Conservation (phyloP, 2,113 vertebrate genomes). For the Uria lomvia region DNA sequence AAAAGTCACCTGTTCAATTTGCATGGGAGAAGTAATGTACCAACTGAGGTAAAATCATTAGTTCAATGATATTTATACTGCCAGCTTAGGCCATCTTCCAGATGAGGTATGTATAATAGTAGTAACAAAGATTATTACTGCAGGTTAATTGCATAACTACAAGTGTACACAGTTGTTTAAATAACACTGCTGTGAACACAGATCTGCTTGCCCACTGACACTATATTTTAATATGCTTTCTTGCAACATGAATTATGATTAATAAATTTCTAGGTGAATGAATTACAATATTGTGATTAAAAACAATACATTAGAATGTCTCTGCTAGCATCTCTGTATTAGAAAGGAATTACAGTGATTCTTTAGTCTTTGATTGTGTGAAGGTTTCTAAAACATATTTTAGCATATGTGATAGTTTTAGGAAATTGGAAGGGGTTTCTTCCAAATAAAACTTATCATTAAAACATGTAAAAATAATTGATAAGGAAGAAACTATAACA, state of each 20-base stretch:
- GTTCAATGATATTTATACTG: slow-evolving; percentile 16
- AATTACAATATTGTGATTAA: slow-evolving; percentile 39
- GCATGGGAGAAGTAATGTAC: background rate
- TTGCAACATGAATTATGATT: slow-evolving; percentile 37
- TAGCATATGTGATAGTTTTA: background rate
- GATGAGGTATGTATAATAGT: background rate
- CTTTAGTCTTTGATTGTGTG: background rate
- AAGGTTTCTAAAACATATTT: background rate
- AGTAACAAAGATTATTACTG: slow-evolving; percentile 1
- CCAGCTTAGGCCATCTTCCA: background rate
- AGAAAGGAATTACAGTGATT: background rate
- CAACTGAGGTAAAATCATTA: background rate
- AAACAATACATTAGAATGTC: slow-evolving; percentile 9
- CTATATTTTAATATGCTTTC: background rate
- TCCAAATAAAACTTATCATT: background rate
- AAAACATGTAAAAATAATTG: background rate
- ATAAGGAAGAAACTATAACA: background rate
- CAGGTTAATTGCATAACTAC: slow-evolving; percentile 21
- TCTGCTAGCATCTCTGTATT: background rate
- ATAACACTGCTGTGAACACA: background rate
- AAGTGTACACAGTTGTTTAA: background rate
- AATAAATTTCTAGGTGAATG: slow-evolving; percentile 52
- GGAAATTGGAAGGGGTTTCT: background rate
- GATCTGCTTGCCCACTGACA: background rate
- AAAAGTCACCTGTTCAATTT: background rate